Conservation (phyloP, 2,113 vertebrate species). For the Cariama cristata region DNA sequence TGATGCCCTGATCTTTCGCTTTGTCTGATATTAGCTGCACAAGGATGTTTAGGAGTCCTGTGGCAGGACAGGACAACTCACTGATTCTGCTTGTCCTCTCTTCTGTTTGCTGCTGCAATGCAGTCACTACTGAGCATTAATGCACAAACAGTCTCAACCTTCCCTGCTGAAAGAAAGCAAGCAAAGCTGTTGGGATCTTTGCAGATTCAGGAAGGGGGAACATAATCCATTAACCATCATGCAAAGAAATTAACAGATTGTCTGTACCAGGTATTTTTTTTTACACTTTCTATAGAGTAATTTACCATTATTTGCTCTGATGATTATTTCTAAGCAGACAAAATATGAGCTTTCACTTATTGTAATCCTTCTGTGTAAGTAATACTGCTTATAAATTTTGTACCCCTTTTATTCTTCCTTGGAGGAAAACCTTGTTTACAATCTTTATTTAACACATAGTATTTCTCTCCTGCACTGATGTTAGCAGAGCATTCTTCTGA, state of each 20-base stretch:
- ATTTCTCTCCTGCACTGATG: not conserved
- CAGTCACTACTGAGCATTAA: not conserved
- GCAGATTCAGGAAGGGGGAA: not conserved
- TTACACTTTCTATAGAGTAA: not conserved
- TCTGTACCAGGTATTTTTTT: not conserved
- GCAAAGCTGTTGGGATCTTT: not conserved
- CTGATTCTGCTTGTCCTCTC: not conserved
- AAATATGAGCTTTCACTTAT: not conserved
- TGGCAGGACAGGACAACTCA: not conserved
- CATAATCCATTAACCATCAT: not conserved
- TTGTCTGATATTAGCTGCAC: not conserved
- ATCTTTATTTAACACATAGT: not conserved
- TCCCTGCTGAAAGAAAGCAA: not conserved
- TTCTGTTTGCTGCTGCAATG: not conserved
- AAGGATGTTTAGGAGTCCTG: not conserved
- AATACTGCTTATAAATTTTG: not conserved
- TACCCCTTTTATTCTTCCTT: not conserved
- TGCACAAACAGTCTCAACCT: not conserved
- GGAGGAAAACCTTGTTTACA: not conserved
- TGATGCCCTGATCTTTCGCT: not conserved
- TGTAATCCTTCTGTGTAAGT: not conserved
- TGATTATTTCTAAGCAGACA: not conserved
- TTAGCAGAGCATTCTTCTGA: not conserved
- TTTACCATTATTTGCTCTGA: not conserved
- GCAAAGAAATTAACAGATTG: not conserved